Evolutionary conservation across 2,797 vertebrate species (phyloP), one percentile per base, ranked within the genome.

Genomic region (Lepilemur ruficaudatus): DNA sequence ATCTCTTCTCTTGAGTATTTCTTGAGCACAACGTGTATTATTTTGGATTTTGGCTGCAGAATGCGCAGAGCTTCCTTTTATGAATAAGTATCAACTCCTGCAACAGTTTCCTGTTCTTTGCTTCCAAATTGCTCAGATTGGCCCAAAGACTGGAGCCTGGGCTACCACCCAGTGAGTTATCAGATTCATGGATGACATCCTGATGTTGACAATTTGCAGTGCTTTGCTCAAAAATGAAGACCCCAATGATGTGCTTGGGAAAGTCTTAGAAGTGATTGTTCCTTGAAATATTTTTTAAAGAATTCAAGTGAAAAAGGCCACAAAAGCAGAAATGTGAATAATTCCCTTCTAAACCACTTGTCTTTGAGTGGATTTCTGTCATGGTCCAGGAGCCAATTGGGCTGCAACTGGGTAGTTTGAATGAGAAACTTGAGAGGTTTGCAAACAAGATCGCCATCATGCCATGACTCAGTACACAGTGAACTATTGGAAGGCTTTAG

Each of bases 311-410:
- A 43, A 79, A 67, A 95, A 73, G 23, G 50, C 28, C 46, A 35
- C 30, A n/a, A 35, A 95, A 32, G 6, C 72, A 57, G 96, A 85
- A 76, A 92, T 23, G 30, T 67, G 57, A 87, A 61, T 57, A 80
- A 88, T 75, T 9, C 11, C 30, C 30, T 76, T 83, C 46, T 80
- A 59, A 93, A 43, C 32, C 52, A 13, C 41, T 80, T 52, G n/a
- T 63, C 43, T 87, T 80, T 9, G 35, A 32, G 48, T 67, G 14
- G 57, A 41, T 80, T 61, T 32, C 13, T 35, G 41, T 65, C 25
- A 48, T 22, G 67, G 35, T 91, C 87, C 69, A 28, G 28, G 50
- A 84, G 38, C 20, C 87, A 46, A 32, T 5, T 8, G 46, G 72
- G 63, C 57, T 3, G 2, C 43, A 38, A 12, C 6, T 82, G 41